Percentiles rank a stretch among this genome's conserved stretches.
phyloP scores from a whole-genome alignment of 2,113 vertebrate species.

The Setophaga coronata region DNA sequence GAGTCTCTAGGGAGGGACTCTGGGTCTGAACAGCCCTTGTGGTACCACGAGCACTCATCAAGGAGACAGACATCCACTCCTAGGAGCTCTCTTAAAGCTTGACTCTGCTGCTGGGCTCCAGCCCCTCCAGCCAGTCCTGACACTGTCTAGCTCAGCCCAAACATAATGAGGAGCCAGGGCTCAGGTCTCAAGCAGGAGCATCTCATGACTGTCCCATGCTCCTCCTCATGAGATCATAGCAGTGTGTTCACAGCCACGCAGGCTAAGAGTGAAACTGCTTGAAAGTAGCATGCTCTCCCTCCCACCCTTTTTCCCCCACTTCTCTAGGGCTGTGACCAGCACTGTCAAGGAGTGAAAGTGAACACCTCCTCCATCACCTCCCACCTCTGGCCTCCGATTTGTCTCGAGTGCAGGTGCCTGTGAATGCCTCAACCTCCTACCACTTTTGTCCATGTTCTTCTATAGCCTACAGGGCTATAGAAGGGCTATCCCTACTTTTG shows the following conservation, averaged over 20 bases:
- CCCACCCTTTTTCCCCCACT: neutral
- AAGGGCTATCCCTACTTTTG: neutral
- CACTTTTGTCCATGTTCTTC: neutral
- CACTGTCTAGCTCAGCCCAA: neutral
- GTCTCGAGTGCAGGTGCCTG: neutral
- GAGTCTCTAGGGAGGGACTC: neutral
- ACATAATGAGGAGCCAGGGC: neutral
- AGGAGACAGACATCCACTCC: neutral
- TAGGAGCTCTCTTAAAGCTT: neutral
- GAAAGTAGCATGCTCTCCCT: neutral
- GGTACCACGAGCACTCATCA: neutral
- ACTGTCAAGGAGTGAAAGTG: slow-evolving; percentile 25
- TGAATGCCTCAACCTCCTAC: neutral
- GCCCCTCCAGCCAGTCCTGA: neutral
- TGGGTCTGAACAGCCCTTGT: neutral
- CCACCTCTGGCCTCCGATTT: neutral
- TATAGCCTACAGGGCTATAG: neutral
- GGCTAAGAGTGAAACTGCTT: slow-evolving; percentile 11
- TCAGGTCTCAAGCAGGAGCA: neutral
- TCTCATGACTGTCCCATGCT: neutral
- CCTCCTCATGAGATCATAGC: neutral
- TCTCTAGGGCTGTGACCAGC: slow-evolving; percentile 3
- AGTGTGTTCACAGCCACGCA: neutral
- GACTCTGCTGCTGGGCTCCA: neutral
- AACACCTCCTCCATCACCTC: slow-evolving; percentile 14